Conservation (phyloP, 1,140 invertebrate species). For the Drosophila ogumai region DNA sequence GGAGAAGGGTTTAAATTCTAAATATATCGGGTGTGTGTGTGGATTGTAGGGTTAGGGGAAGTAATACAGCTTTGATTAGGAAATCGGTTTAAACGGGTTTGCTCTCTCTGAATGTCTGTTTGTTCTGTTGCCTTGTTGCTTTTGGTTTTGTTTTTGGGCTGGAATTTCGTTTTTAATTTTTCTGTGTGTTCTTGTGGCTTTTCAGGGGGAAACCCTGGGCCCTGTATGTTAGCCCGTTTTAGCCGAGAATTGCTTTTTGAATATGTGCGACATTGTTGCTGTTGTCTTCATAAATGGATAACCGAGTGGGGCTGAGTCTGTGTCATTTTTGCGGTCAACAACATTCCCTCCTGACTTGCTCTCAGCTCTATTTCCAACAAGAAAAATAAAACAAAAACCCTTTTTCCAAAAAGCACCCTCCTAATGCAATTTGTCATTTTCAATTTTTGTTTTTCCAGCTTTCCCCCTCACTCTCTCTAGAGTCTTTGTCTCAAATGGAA, state of each 20-base stretch:
- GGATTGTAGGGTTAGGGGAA: not conserved
- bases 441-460: constrained; percentile 55
- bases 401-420: constrained; percentile 7
- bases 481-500: constrained; percentile 69
- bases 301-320: constrained; percentile 51
- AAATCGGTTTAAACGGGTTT: constrained; percentile 74
- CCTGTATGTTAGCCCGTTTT: constrained; percentile 40
- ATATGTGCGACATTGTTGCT: constrained; percentile 64
- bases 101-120: constrained; percentile 12
- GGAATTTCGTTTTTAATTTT: constrained; percentile 52
- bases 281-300: constrained; percentile 65
- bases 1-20: not conserved
- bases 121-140: constrained; percentile 8
- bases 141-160: constrained; percentile 28
- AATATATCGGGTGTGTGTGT: constrained; percentile 11
- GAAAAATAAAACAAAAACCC: constrained; percentile 12
- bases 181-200: constrained; percentile 26
- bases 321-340: constrained; percentile 72
- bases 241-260: constrained; percentile 75
- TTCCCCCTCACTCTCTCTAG: not conserved
- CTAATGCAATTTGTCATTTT: constrained; percentile 83
- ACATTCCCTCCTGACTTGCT: not conserved
- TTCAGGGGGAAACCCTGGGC: not conserved
- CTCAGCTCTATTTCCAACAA: not conserved
- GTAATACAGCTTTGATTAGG: constrained; percentile 78